Base-by-base conservation (phyloP, 2,797 vertebrate genomes). In the Momotus momota region DNA sequence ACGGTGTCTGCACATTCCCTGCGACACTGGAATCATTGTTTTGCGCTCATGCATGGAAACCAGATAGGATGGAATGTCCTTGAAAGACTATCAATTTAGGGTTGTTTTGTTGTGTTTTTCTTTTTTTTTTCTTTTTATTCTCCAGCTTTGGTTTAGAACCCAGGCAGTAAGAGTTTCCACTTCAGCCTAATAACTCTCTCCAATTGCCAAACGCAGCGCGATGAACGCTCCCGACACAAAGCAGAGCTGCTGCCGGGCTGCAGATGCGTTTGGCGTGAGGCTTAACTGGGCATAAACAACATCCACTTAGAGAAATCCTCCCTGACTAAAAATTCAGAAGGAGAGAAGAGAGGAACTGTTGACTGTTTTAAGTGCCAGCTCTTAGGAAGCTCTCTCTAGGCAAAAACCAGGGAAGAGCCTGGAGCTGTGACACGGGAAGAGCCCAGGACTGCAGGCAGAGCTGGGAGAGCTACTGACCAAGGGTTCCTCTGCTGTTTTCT, bases 41-140 rank as follows among this genome's bases (percentile, higher is more conserved):
- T 95, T 88, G 97, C 1, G 2, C 93, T 94, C 94, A 81, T 31
- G 92, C 80, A 81, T 80, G 95, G 94, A 89, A 96, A 96, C 66
- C 65, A 91, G 95, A 96, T 93, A 81, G 96, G 55, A 97, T 89
- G 6, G 97, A 97, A 97, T 97, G 97, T 97, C 95, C 97, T 97
- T 95, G 96, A 97, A 97, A 97, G 93, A 94, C 94, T 94, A 95
- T 97, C 96, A 95, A 94, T 95, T 90, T 45, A 27, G n/a, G 29
- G 18, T n/a, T 46, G 29, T 35, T 35, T 41, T 27, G 49, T 27
- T 51, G 26, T 14, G 51, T 16, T 11, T 64, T 21, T 27, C 17
- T 17, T 49, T 13, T 22, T 31, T 90, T 89, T 75, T 21, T 25
- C 82, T 80, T 85, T 93, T 86, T 72, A 91, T 92, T 90, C 95